These are phyloP conservation scores for Scaptomyza parva DNA, from an alignment of 2,888 invertebrate genomes.

Conservation along the genomic window DNA sequence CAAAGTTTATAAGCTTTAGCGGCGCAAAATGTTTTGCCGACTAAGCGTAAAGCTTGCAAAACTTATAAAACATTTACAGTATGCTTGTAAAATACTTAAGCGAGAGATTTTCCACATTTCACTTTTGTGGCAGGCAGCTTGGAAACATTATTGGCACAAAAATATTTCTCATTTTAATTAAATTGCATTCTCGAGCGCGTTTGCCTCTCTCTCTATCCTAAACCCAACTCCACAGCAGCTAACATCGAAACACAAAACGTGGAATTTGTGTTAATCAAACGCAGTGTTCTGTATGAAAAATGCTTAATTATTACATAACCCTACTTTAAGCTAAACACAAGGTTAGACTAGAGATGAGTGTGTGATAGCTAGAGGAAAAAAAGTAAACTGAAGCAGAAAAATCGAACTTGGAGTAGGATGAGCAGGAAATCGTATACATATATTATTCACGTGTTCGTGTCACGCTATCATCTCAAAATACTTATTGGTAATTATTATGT, in stretches of 20 bases:
- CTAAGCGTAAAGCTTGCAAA: neutral
- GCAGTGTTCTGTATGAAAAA: slow-evolving; percentile 70
- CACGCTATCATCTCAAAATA: no score
- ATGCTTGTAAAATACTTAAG: slow-evolving; percentile 24
- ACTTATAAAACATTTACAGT: neutral
- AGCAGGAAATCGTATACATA: no score
- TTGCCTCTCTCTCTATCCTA: slow-evolving; percentile 21
- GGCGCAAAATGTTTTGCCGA: neutral
- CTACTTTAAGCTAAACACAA: slow-evolving; percentile 10
- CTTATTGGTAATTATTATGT: slow-evolving; percentile 75
- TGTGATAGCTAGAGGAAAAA: neutral
- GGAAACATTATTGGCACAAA: slow-evolving; percentile 57
- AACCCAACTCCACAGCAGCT: slow-evolving; percentile 5
- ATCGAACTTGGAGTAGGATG: no score
- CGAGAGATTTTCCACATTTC: slow-evolving; percentile 23
- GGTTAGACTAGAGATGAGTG: slow-evolving; percentile 1
- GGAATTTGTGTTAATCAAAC: slow-evolving; percentile 76
- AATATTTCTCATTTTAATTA: slow-evolving; percentile 72
- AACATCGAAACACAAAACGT: slow-evolving; percentile 18
- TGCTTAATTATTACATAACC: slow-evolving; percentile 76
- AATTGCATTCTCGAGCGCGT: slow-evolving; percentile 66
- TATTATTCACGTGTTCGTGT: no score
- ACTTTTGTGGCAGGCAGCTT: slow-evolving; percentile 12
- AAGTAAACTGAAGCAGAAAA: no score
- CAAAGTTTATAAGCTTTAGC: neutral